Evolutionary conservation across 2,888 invertebrate genomes (phyloP).

Genomic region (Leucophora obtusa): DNA sequence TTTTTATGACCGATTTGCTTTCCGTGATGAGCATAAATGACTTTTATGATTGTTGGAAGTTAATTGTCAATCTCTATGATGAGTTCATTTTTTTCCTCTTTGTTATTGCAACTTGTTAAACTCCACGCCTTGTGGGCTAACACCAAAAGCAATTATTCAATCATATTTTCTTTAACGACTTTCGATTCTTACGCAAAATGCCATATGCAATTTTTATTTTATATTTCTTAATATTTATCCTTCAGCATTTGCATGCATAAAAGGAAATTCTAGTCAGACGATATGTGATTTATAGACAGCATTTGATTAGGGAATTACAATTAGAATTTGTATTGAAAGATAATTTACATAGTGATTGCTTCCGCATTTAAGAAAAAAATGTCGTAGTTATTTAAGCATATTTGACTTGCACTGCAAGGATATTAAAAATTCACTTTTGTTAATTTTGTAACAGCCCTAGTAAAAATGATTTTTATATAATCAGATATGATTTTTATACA

Average conservation of each 20-base stretch:
- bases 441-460: no score
- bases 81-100: slow-evolving; percentile 33
- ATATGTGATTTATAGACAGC: not conserved
- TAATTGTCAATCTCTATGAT: slow-evolving; percentile 66
- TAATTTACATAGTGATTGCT: no score
- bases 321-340: no score
- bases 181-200: slow-evolving; percentile 9
- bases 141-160: slow-evolving; percentile 44
- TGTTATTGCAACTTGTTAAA: slow-evolving; percentile 20
- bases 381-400: no score
- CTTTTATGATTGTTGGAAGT: slow-evolving; percentile 66
- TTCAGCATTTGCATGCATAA: not conserved
- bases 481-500: no score
- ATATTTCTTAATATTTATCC: not conserved
- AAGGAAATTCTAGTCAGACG: not conserved
- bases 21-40: slow-evolving; percentile 69
- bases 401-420: no score
- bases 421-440: no score
- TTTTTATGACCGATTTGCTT: slow-evolving; percentile 67
- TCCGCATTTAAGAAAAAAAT: no score
- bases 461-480: no score
- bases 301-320: not conserved
- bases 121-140: slow-evolving; percentile 54
- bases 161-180: slow-evolving; percentile 26
- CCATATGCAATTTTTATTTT: slow-evolving; percentile 23